Evolutionary conservation across 2,888 invertebrate species (phyloP), one percentile per base, ranked within the genome.

Genomic region (Mechanitis messenoides): DNA sequence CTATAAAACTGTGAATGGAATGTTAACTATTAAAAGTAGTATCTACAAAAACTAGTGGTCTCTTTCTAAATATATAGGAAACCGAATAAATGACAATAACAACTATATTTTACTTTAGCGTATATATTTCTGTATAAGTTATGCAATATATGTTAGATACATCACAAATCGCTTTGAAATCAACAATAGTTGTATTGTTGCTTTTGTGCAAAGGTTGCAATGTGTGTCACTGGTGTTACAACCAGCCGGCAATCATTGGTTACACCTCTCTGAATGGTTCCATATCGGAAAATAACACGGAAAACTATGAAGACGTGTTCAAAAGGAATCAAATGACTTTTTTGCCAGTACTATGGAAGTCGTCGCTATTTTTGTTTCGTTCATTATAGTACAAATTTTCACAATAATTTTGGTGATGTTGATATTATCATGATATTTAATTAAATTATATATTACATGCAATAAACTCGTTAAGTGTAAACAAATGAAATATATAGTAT

Each of bases 151-250:
- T 31, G n/a, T 50, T 7, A 50, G 50, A 31, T 42, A 42, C 42
- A 42, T 50, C 50, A 50, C 31, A 50, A 50, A 50, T 50, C 50
- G 50, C 50, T 50, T 50, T 50, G 50, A 50, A 50, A 50, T 50
- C n/a, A 6, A 31, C 50, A 50, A 50, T 50, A 50, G 50, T 9
- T 50, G 50, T n/a, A 31, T 50, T 50, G 50, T 50, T 31, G 31
- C 11, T 50, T 50, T 50, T 50, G 50, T 50, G 50, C 31, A 50
- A 50, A 31, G 31, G 28, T 50, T 50, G 50, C 31, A 50, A 50
- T 31, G 50, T 50, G 31, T 31, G 50, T 50, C 50, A 50, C 50
- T 31, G n/a, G 2, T 50, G 50, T 50, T 50, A 50, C 50, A 12
- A 9, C 1, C 42, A 42, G 9, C 42, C 7, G 1, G 31, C 31